phyloP scores from a whole-genome alignment of 2,888 invertebrate species.

The Ischnura elegans region DNA sequence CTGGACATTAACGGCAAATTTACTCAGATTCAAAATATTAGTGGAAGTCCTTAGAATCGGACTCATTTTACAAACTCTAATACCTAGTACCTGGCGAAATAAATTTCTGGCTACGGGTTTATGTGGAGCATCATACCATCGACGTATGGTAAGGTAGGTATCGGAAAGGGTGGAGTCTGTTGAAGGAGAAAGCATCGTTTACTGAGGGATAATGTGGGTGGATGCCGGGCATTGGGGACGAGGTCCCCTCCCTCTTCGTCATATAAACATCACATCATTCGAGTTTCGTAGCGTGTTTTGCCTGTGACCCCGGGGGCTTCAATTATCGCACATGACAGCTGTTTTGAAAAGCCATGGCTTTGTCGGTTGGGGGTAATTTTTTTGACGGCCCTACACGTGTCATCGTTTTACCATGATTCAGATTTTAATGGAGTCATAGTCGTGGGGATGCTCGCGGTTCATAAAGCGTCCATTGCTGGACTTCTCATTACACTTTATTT shows the following conservation, averaged over 20 bases:
- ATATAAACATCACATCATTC: conserved; percentile 23
- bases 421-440: conserved; percentile 21
- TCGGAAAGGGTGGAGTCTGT: not conserved
- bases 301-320: not conserved
- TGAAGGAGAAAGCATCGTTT: not conserved
- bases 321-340: conserved; percentile 27
- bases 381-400: not conserved
- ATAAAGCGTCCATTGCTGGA: not conserved
- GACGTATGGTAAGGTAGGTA: not conserved
- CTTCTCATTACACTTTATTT: not conserved
- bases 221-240: not conserved
- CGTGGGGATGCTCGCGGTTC: not conserved
- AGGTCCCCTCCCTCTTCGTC: not conserved
- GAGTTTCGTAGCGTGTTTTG: not conserved
- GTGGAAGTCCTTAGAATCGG: not conserved
- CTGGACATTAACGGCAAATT: not conserved
- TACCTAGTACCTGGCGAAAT: not conserved
- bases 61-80: not conserved
- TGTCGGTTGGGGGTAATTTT: not conserved
- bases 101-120: too few species aligned
- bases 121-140: not conserved
- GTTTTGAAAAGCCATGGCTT: conserved; percentile 23
- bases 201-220: not conserved
- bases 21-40: too few species aligned
- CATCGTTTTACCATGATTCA: not conserved